A percentile compares a stretch with the other conserved stretches of the same genome.
Conservation (phyloP, 2,797 vertebrate genomes). For the Malacoraja senta region DNA sequence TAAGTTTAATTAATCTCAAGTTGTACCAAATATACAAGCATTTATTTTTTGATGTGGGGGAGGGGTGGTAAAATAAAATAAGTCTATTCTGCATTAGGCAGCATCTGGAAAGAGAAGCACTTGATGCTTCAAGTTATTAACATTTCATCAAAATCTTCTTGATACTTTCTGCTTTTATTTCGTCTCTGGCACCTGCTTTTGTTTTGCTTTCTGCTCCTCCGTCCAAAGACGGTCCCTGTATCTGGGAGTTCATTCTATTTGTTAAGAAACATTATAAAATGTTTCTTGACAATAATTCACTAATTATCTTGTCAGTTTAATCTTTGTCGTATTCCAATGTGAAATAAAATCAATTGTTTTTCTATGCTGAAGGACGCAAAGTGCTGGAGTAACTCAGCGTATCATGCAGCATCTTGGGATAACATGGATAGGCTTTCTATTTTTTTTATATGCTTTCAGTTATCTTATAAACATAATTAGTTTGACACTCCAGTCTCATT, state of each 20-base stretch:
- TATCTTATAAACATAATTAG: neutral
- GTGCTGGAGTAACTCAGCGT: no score
- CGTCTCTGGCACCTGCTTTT: no score
- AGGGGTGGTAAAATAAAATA: no score
- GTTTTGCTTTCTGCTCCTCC: no score
- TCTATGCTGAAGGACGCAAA: neutral
- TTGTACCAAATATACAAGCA: neutral
- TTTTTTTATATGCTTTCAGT: neutral
- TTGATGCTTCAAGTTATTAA: no score
- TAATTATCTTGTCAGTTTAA: neutral
- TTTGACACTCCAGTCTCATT: neutral
- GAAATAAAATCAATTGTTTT: neutral
- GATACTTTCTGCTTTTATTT: no score
- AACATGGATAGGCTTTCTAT: no score
- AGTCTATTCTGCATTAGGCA: no score
- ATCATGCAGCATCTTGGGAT: no score
- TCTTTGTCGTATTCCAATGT: neutral
- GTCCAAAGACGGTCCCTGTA: neutral
- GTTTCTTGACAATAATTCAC: neutral
- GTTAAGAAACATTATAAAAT: neutral
- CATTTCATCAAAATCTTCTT: no score
- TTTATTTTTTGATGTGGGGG: neutral
- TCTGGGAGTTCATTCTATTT: neutral
- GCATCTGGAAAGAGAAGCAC: no score
- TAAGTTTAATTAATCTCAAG: neutral